Evolutionary conservation across 2,797 vertebrate species (phyloP).

Genomic region (Pseudotriccus pelzelni): DNA sequence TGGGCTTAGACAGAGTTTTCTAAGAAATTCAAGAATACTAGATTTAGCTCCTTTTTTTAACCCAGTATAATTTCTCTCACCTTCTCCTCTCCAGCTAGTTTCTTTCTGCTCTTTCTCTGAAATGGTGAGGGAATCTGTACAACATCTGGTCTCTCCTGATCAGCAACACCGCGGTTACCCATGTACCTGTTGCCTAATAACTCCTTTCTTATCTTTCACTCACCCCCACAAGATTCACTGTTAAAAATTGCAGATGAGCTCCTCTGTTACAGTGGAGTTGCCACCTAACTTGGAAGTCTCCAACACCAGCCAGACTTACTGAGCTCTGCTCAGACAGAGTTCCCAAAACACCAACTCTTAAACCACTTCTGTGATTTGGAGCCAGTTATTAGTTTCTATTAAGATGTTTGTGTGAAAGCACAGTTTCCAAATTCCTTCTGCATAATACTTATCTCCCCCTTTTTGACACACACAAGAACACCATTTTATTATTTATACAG

Average conservation of each 20-base stretch:
- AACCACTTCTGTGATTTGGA: neutral
- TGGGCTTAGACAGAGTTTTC: neutral
- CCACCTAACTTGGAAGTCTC: neutral
- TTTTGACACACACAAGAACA: conserved; percentile 18
- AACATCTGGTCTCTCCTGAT: neutral
- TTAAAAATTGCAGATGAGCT: neutral
- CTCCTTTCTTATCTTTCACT: neutral
- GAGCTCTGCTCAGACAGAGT: neutral
- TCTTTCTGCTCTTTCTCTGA: neutral
- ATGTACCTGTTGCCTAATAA: neutral
- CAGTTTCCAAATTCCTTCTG: conserved; percentile 31
- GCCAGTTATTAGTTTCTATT: conserved; percentile 20
- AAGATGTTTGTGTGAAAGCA: conserved; percentile 40
- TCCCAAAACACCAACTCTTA: neutral
- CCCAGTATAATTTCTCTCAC: neutral
- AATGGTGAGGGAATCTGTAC: neutral
- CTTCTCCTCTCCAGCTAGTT: neutral
- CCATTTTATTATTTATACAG: conserved; percentile 33
- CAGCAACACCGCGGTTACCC: neutral
- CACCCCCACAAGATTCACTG: neutral
- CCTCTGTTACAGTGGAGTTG: neutral
- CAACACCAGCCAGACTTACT: neutral
- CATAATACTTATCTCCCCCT: neutral
- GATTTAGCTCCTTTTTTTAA: neutral
- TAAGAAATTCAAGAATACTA: neutral